Evolutionary conservation across 2,113 vertebrate genomes (phyloP).

Genomic region (Ranitomeya imitator): DNA sequence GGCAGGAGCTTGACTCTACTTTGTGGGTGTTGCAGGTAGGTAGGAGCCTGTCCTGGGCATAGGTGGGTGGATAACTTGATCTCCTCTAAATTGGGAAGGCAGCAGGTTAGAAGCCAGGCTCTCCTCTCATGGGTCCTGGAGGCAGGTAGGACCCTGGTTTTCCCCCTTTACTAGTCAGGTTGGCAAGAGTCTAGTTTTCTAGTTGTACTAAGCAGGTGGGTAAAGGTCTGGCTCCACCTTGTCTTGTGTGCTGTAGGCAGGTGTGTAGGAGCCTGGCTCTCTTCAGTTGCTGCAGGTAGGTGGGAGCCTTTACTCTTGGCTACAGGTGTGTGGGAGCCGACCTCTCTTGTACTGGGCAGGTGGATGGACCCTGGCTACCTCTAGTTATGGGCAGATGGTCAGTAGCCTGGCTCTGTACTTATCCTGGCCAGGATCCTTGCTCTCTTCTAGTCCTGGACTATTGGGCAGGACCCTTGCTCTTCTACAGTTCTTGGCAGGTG

Average conservation of each 20-base stretch:
- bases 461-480: not conserved
- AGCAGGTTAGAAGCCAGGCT: not conserved
- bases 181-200: too few relatives aligned
- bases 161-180: slow-evolving; percentile 38
- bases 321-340: too few relatives aligned
- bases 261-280: not conserved
- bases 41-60: not conserved
- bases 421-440: not conserved
- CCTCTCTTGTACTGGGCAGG: too few relatives aligned
- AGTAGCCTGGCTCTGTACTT: not conserved
- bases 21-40: not conserved
- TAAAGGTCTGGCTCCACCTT: not conserved
- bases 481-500: slow-evolving; percentile 63
- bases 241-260: not conserved
- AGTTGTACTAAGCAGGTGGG: not conserved
- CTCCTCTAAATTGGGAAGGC: not conserved
- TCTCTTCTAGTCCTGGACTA: not conserved
- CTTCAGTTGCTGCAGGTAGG: too few relatives aligned
- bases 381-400: too few relatives aligned
- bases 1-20: not conserved
- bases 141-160: slow-evolving; percentile 30
- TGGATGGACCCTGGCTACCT: too few relatives aligned
- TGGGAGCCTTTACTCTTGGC: too few relatives aligned
- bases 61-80: not conserved
- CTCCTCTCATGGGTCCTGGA: slow-evolving; percentile 62